Base-by-base conservation (phyloP, 2,113 vertebrate species). In the Sisor rabdophorus region DNA sequence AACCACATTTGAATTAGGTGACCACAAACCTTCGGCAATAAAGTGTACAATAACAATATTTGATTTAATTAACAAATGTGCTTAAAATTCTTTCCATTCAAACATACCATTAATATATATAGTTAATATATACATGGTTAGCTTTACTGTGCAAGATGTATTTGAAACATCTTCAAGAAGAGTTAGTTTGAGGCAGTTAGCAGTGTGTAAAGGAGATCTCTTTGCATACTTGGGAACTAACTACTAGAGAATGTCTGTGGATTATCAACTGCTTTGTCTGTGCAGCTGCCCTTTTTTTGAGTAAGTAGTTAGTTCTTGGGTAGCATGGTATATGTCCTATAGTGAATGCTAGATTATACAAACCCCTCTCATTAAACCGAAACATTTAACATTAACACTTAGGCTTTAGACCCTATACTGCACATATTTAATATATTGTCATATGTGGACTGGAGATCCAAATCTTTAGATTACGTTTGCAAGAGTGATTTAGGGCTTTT, bases 221-320 rank as follows among this genome's bases (percentile, higher is more conserved):
- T 9, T 50, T 19, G 16, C 2, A 17, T 69, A 24, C 28, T 69
- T 69, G 17, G 22, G 9, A 3, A 52, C 24, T 52, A 16, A 16
- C 65, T 68, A 19, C 47, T 50, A 16, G 47, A 50, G 26, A 69
- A 50, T 24, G 3, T 52, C 65, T 69, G 65, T 69, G 22, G 44
- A 22, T 47, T 47, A 36, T 65, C 36, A 65, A 40, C 4, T 63
- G 32, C 32, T 40, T 63, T 63, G 60, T 63, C 32, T 40, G 32
- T 40, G 40, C 10, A n/a, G 19, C 36, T 64, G 13, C 19, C 5
- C 2, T 40, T 20, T 56, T 22, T 65, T 47, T 47, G 5, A 36
- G 7, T 36, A 36, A 36, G 32, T 10, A 9, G 40, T 44, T 44
- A 44, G 8, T 44, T 44, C 40, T 44, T 44, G 15, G n/a, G 17